Evolutionary conservation across 2,797 vertebrate genomes (phyloP).

Genomic region (Phylloscopus collybita): DNA sequence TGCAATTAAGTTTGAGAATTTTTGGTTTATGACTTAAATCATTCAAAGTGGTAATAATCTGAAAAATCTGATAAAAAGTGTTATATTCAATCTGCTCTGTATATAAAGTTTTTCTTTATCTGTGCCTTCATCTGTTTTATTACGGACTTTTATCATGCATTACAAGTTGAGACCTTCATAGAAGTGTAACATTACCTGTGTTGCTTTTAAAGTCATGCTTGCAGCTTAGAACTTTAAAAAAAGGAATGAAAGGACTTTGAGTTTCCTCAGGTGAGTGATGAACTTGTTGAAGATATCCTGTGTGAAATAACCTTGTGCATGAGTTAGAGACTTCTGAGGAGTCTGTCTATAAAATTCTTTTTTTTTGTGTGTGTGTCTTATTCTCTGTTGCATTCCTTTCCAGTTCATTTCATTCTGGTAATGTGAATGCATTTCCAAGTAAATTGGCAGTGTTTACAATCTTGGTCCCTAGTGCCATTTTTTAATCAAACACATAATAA

Average conservation of each 20-base stretch:
- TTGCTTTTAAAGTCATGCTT: slow-evolving; percentile 22
- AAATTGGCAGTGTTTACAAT: slow-evolving; percentile 55
- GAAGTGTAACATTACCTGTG: background rate
- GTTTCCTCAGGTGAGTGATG: slow-evolving; percentile 22
- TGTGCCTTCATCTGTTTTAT: background rate
- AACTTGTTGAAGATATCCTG: slow-evolving; percentile 35
- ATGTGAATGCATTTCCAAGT: slow-evolving; percentile 33
- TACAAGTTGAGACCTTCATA: slow-evolving; percentile 14
- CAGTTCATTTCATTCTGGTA: slow-evolving; percentile 53
- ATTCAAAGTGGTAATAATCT: background rate
- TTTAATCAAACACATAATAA: slow-evolving; percentile 73
- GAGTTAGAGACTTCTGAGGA: slow-evolving; percentile 36
- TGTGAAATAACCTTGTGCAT: slow-evolving; percentile 30
- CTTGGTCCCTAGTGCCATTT: slow-evolving; percentile 46
- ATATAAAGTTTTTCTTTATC: background rate
- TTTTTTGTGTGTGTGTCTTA: background rate
- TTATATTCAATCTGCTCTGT: background rate
- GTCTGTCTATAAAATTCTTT: slow-evolving; percentile 14
- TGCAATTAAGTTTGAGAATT: background rate
- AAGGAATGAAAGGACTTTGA: background rate
- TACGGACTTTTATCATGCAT: background rate
- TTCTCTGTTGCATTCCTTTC: slow-evolving; percentile 50
- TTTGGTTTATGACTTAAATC: background rate
- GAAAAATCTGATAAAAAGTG: background rate
- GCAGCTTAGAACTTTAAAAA: background rate